Evolutionary conservation across 2,113 vertebrate species (phyloP).

Genomic region (Nanger granti): DNA sequence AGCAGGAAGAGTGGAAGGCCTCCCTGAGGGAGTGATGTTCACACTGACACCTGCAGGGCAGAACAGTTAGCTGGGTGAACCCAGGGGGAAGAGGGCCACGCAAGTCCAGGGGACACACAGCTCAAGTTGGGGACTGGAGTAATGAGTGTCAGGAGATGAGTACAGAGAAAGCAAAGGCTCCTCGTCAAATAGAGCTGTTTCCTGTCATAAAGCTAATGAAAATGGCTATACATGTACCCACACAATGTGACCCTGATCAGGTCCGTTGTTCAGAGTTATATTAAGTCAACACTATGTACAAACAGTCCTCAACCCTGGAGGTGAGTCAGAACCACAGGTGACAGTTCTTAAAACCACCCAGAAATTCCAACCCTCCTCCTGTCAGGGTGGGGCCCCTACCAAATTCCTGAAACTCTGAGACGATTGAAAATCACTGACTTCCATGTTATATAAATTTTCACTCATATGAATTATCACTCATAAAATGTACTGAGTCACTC

Average conservation of each 20-base stretch:
- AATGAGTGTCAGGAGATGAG: neutral
- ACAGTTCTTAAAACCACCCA: neutral
- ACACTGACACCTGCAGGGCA: neutral
- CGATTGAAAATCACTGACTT: neutral
- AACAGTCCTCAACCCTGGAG: neutral
- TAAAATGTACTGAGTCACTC: neutral
- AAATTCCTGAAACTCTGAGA: neutral
- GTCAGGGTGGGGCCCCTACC: neutral
- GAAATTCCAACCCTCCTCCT: neutral
- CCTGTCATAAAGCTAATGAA: neutral
- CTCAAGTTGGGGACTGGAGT: neutral
- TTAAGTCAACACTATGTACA: neutral
- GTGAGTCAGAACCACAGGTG: neutral
- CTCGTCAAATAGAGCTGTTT: neutral
- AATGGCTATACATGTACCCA: neutral
- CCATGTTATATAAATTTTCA: neutral
- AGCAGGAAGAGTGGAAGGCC: neutral
- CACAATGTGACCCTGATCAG: neutral
- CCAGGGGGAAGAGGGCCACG: neutral
- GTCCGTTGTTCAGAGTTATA: neutral
- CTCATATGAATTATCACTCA: neutral
- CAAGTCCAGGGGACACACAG: neutral
- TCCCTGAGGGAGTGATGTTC: neutral
- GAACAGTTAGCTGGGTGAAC: neutral
- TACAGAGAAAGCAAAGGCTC: neutral